Conservation (phyloP, 2,888 invertebrate genomes). For the Cryptophagus acutangulus region DNA sequence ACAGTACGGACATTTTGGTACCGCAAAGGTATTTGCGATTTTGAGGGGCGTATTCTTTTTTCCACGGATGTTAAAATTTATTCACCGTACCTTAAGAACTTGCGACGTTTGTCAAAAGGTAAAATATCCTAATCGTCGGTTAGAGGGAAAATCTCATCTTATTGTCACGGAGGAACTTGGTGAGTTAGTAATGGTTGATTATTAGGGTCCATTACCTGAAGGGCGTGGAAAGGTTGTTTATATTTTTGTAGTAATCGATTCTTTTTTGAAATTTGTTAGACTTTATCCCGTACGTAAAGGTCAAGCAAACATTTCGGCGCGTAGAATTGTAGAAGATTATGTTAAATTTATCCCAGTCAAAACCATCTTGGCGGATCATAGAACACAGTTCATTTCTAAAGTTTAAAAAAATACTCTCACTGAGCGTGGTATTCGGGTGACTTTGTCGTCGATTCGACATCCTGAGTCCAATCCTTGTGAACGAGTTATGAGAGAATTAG, state of each 20-base stretch:
- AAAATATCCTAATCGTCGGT: conserved; percentile 9
- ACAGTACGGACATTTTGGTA: too few relatives aligned
- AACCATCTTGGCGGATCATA: too few relatives aligned
- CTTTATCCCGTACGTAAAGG: conserved; percentile 21
- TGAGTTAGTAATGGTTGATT: conserved; percentile 22
- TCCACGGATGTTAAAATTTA: background rate
- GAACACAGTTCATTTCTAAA: conserved; percentile 26
- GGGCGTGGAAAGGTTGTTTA: conserved; percentile 15
- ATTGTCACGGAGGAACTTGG: conserved; percentile 8
- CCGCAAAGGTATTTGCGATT: too few relatives aligned
- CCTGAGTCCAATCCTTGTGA: conserved; percentile 16
- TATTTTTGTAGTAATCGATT: conserved; percentile 24
- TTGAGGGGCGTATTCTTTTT: background rate
- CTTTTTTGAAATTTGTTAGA: conserved; percentile 25
- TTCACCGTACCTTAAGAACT: too few relatives aligned
- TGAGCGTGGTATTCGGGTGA: background rate
- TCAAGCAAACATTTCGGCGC: too few relatives aligned
- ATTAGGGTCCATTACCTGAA: conserved; percentile 23
- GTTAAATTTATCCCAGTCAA: too few relatives aligned
- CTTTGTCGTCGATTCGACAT: conserved; percentile 14
- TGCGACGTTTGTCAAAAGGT: conserved; percentile 23
- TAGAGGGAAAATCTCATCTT: conserved; percentile 2
- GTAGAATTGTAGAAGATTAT: too few relatives aligned
- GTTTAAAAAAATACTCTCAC: conserved; percentile 16
- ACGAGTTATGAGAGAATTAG: conserved; percentile 11